Conservation (phyloP, 2,888 invertebrate species). For the Noctua fimbriata region DNA sequence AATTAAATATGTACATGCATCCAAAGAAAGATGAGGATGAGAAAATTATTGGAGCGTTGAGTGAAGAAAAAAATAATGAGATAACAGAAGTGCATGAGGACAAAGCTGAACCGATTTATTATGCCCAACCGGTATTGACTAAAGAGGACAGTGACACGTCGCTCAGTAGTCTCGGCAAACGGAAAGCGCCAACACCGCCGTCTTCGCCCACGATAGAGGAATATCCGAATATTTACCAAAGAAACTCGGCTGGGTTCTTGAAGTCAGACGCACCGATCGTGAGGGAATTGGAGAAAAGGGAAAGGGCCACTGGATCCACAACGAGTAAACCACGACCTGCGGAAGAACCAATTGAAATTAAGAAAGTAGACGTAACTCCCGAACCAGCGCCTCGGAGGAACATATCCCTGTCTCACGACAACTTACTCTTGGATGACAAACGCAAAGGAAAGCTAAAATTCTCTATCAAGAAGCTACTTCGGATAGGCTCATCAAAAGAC, state of each 20-base stretch:
- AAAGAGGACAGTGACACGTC: conserved; percentile 91
- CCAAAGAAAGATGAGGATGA: conserved; percentile 80
- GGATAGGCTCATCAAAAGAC: conserved; percentile 94
- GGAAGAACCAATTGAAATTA: conserved; percentile 80
- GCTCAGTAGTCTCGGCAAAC: conserved; percentile 91
- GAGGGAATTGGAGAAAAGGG: conserved; percentile 94
- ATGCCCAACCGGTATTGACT: conserved; percentile 87
- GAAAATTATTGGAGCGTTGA: conserved; percentile 73
- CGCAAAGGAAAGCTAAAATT: conserved; percentile 93
- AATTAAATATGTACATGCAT: conserved; percentile 89
- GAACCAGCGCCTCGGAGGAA: conserved; percentile 93
- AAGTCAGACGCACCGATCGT: conserved; percentile 93
- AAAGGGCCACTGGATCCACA: conserved; percentile 89
- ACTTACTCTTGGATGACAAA: conserved; percentile 91
- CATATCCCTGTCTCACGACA: conserved; percentile 94
- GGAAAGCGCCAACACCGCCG: conserved; percentile 95
- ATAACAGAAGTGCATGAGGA: conserved; percentile 82
- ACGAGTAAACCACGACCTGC: conserved; percentile 76
- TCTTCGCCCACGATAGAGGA: conserved; percentile 88
- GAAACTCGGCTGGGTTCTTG: conserved; percentile 89
- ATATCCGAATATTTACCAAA: conserved; percentile 90
- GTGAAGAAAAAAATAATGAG: conserved; percentile 84
- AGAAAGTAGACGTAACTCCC: conserved; percentile 84
- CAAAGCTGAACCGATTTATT: conserved; percentile 84
- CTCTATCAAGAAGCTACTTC: conserved; percentile 95